Evolutionary conservation across 2,888 invertebrate genomes (phyloP), one percentile per base, ranked within the genome.

Genomic region (Apocheima hispidaria): DNA sequence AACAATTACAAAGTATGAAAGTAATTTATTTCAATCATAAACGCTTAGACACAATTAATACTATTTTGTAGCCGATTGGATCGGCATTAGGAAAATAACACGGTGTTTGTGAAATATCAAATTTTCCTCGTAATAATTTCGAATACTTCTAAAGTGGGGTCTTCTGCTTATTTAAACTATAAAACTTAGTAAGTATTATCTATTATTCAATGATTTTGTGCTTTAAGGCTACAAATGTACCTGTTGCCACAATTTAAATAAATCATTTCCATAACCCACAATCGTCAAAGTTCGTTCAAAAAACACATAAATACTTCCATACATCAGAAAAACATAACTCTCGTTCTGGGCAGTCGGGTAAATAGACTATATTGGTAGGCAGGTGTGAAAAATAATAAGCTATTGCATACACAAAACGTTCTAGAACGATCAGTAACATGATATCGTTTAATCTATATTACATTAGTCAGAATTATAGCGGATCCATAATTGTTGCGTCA

Each of bases 401-500:
- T 30, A 18, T 46, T 30, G 46, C 1, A 10, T 18, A 12, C 18
- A 12, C 18, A 21, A 36, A 55, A 46, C 36, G 46, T 60, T 60
- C 54, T 26, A 49, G 35, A 46, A 46, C 16, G 65, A 65, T 40
- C 49, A 58, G 50, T 41, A 44, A 48, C 51, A 48, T 18, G 55
- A 60, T 55, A 55, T 0, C 28, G 44, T 40, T 20, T 61, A 58
- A 63, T 63, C 58, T 50, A 49, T 44, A 35, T 16, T 46, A 30
- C 2, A 53, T 46, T 23, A 50, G 33, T 52, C 46, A 50, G 30
- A 41, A 53, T 56, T 41, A 58, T 14, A 40, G 4, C 40, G 40
- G 20, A 51, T 50, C 44, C 41, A 51, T 53, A 58, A 36, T 53
- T 54, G 56, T 52, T 53, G 54, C 55, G 38, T 64, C 14, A 50